Conservation (phyloP, 1,140 invertebrate genomes). For the Drosophila quadrilineata region DNA sequence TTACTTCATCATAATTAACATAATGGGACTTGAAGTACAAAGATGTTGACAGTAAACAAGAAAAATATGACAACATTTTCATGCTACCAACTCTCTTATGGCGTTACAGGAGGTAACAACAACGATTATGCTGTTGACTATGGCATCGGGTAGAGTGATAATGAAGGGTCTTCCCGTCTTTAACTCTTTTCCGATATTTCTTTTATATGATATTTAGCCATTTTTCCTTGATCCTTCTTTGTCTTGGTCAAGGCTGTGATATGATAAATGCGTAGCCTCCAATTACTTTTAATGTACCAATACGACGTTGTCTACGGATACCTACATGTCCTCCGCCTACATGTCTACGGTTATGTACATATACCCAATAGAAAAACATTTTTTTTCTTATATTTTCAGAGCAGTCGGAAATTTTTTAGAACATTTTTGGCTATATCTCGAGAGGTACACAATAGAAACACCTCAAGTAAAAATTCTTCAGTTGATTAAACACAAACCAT, state of each 20-base stretch:
- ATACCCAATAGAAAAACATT: too few relatives aligned
- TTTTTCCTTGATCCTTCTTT: conserved; percentile 62
- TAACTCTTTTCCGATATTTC: conserved; percentile 49
- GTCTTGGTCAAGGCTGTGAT: conserved; percentile 58
- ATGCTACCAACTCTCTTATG: conserved; percentile 65
- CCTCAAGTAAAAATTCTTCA: too few relatives aligned
- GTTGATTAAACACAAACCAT: too few relatives aligned
- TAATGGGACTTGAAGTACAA: conserved; percentile 79
- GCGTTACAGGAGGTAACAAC: conserved; percentile 25
- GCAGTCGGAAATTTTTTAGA: too few relatives aligned
- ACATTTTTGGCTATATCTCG: too few relatives aligned
- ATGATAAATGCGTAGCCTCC: conserved; percentile 7
- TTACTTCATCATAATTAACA: conserved; percentile 80
- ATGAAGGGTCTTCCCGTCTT: conserved; percentile 8
- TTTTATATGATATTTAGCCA: conserved; percentile 49
- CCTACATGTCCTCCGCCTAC: neutral
- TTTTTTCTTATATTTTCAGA: too few relatives aligned
- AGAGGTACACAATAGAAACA: too few relatives aligned
- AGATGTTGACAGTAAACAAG: conserved; percentile 79
- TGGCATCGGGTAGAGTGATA: conserved; percentile 7
- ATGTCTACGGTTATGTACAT: too few relatives aligned
- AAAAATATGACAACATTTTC: conserved; percentile 79
- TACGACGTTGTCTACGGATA: too few relatives aligned
- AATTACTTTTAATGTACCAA: too few relatives aligned
- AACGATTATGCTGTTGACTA: neutral